These are phyloP conservation scores for Drosophila yooni DNA, from an alignment of 2,888 invertebrate genomes.

Conservation along the genomic window DNA sequence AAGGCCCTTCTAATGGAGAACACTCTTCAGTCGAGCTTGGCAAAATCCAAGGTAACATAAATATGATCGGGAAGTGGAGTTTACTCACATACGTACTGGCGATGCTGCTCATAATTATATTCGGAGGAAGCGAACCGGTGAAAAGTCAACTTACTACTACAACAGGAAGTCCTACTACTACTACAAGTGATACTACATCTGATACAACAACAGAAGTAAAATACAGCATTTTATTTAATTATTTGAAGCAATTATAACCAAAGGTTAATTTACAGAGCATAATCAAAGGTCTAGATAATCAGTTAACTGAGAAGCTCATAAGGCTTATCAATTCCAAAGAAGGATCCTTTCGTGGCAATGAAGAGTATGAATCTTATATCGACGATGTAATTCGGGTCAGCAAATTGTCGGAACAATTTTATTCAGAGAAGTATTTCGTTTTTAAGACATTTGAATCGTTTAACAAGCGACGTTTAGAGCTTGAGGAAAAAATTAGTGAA, in stretches of 20 bases:
- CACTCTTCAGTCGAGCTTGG: neutral
- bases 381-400: neutral
- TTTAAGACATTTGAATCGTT: neutral
- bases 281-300: rapidly evolving
- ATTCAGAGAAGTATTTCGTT: neutral
- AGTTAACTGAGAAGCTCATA: neutral
- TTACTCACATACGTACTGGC: neutral
- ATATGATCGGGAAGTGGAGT: conserved; percentile 6
- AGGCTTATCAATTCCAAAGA: neutral
- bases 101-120: neutral
- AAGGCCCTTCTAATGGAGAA: neutral
- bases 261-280: neutral
- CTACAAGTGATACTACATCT: neutral
- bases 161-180: too few relatives aligned
- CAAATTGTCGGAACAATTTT: rapidly evolving
- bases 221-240: neutral
- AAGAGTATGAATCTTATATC: neutral
- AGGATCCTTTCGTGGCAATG: neutral
- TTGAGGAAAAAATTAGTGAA: neutral
- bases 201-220: conserved; percentile 4
- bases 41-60: too few relatives aligned
- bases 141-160: too few relatives aligned
- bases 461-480: conserved; percentile 9
- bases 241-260: neutral
- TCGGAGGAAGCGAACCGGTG: neutral